A percentile compares a stretch with the other conserved stretches of the same genome.
Evolutionary conservation across 2,888 invertebrate species (phyloP).

Genomic region (Clusia tigrina): DNA sequence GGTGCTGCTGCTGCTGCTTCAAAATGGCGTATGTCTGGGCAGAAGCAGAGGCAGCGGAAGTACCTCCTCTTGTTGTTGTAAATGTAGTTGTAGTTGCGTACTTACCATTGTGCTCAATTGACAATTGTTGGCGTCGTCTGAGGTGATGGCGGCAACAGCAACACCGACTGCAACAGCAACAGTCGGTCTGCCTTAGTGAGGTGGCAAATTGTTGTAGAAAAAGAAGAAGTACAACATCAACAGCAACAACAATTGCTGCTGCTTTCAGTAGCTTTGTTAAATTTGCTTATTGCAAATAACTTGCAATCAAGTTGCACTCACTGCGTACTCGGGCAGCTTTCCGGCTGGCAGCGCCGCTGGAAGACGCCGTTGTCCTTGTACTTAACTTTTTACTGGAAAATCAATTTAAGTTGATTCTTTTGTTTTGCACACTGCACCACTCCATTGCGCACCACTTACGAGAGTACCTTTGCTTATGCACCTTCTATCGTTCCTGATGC

Average conservation of each 20-base stretch:
- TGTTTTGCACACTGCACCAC: constrained; percentile 41
- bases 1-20: background rate
- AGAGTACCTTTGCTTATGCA: background rate
- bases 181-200: constrained; percentile 10
- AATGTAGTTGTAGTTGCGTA: constrained; percentile 3
- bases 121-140: constrained; percentile 5
- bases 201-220: constrained; percentile 21
- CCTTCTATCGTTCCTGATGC: no score
- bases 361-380: constrained; percentile 29
- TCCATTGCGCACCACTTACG: background rate
- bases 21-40: constrained; percentile 8
- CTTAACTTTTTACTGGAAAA: constrained; percentile 37
- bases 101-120: background rate
- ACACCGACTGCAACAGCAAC: background rate
- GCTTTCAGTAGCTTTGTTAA: constrained; percentile 31
- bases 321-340: constrained; percentile 12
- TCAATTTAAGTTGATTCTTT: constrained; percentile 58
- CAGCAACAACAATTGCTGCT: constrained; percentile 8
- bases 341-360: constrained; percentile 19
- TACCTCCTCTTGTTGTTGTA: background rate
- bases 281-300: constrained; percentile 56
- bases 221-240: constrained; percentile 11
- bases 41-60: constrained; percentile 29
- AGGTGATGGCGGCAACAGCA: background rate
- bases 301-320: constrained; percentile 55